phyloP scores from a whole-genome alignment of 1,140 invertebrate species.

The Conus ventricosus region DNA sequence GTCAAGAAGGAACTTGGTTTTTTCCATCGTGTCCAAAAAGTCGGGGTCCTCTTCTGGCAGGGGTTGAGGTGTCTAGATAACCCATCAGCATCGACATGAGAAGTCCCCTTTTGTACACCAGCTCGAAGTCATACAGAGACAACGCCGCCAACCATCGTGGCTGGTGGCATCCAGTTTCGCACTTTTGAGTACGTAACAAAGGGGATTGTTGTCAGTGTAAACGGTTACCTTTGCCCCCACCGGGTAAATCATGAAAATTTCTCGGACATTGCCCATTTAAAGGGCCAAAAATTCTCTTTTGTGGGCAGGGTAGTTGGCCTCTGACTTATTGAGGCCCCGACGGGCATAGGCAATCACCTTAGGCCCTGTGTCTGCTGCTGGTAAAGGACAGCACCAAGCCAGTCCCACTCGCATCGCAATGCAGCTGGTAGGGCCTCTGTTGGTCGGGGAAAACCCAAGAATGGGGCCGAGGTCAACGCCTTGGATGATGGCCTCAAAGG shows the following conservation, averaged over 20 bases:
- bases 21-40: slow-evolving; percentile 1
- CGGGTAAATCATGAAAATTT: slow-evolving; percentile 38
- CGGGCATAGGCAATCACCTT: not conserved
- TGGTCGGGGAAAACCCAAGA: not conserved
- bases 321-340: not conserved
- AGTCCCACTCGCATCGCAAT: not conserved
- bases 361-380: not conserved
- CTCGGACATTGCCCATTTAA: not conserved
- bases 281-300: no score
- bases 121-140: slow-evolving; percentile 32
- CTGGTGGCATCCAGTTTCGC: slow-evolving; percentile 41
- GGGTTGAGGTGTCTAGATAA: not conserved
- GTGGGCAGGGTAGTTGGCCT: not conserved
- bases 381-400: not conserved
- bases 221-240: no score
- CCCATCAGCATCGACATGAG: slow-evolving; percentile 36
- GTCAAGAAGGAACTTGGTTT: not conserved
- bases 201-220: not conserved
- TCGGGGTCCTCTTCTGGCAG: slow-evolving; percentile 1
- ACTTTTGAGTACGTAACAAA: slow-evolving; percentile 30
- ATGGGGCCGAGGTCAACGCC: not conserved
- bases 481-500: not conserved
- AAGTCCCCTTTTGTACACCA: slow-evolving; percentile 5
- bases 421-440: not conserved
- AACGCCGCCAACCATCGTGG: slow-evolving; percentile 37